These are phyloP conservation scores for Astur gentilis DNA, from an alignment of 2,113 vertebrate genomes.

Conservation along the genomic window DNA sequence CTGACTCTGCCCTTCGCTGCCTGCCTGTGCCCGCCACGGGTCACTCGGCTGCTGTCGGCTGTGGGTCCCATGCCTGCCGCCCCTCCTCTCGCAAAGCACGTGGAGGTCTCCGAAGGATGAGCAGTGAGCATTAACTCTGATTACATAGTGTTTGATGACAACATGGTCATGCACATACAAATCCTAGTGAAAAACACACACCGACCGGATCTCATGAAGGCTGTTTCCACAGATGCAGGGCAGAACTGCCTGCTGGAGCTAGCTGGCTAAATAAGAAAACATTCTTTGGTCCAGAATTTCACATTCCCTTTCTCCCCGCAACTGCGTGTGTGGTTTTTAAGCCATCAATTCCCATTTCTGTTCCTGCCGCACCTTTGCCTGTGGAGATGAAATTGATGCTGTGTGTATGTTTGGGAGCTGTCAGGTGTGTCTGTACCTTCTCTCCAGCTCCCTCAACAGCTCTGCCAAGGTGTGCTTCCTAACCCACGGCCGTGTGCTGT, in stretches of 20 bases:
- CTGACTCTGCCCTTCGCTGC: neutral
- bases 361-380: fast-evolving
- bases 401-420: neutral
- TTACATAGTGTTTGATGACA: neutral
- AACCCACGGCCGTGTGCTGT: fast-evolving
- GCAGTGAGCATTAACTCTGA: neutral
- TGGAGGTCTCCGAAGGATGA: fast-evolving
- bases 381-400: neutral
- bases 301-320: neutral
- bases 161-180: fast-evolving
- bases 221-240: constrained; percentile 22
- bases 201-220: neutral
- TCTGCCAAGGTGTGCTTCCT: too few species aligned
- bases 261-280: neutral
- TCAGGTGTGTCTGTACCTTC: neutral
- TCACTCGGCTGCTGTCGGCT: neutral
- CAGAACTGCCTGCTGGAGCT: neutral
- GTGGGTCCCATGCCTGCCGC: neutral
- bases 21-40: fast-evolving
- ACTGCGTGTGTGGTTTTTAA: fast-evolving
- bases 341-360: neutral
- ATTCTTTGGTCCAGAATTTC: neutral
- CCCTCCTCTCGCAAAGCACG: fast-evolving
- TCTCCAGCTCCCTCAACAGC: neutral
- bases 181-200: neutral